A percentile compares a stretch with the other conserved stretches of the same genome.
These are phyloP conservation scores for Sebastes miniatus DNA, from an alignment of 2,797 vertebrate species.

Conservation along the genomic window DNA sequence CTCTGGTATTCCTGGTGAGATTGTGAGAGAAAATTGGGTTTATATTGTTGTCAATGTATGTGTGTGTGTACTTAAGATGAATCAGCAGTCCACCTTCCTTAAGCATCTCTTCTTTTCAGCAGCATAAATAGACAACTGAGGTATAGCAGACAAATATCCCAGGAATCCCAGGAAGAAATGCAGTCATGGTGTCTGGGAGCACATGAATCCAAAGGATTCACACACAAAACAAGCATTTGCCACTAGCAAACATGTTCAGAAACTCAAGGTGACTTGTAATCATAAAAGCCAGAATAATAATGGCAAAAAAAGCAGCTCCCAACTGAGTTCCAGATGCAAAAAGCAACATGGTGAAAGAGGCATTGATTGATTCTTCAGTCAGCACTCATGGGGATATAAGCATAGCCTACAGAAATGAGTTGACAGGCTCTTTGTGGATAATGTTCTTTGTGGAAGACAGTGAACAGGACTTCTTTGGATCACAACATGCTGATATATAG, in stretches of 20 bases:
- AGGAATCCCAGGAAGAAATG: conserved; percentile 21
- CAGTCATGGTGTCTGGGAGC: conserved; percentile 24
- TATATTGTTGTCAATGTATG: conserved; percentile 1
- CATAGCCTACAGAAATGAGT: conserved; percentile 27
- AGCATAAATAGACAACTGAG: conserved; percentile 32
- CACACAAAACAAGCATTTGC: conserved; percentile 31
- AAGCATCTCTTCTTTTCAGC: conserved; percentile 23
- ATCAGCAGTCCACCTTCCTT: conserved; percentile 18
- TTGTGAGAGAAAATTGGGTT: conserved; percentile 2
- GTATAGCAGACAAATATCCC: conserved; percentile 12
- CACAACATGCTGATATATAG: conserved; percentile 1
- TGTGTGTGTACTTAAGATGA: conserved; percentile 17
- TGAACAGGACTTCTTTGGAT: conserved; percentile 28
- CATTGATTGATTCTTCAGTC: conserved; percentile 54
- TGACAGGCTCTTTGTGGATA: conserved; percentile 37
- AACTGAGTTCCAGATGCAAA: conserved; percentile 46
- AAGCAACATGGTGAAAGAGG: conserved; percentile 32
- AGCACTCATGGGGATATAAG: conserved; percentile 32
- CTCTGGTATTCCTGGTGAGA: conserved; percentile 89
- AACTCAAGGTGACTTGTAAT: conserved; percentile 53
- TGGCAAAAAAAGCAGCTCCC: conserved; percentile 21
- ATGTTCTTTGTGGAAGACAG: not conserved
- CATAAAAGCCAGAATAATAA: conserved; percentile 57
- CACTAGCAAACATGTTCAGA: conserved; percentile 33
- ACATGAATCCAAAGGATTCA: conserved; percentile 32